phyloP scores from a whole-genome alignment of 2,888 invertebrate species.

The Spicauda simplicius region DNA sequence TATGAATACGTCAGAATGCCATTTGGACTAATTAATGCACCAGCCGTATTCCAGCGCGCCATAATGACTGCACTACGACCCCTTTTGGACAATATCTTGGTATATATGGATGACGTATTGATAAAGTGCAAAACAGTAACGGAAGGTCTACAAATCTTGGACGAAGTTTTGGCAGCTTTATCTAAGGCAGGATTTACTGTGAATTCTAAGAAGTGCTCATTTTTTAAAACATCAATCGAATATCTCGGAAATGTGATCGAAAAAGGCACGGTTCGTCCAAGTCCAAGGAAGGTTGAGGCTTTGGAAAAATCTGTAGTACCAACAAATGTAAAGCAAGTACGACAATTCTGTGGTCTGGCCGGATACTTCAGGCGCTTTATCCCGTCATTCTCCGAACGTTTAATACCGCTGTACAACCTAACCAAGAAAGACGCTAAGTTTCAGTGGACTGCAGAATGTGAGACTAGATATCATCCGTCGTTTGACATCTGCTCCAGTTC shows the following conservation, averaged over 20 bases:
- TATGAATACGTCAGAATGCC: too few relatives aligned
- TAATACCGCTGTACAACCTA: conserved; percentile 37
- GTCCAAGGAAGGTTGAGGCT: conserved; percentile 47
- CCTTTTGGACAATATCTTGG: conserved; percentile 14
- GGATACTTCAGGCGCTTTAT: conserved; percentile 40
- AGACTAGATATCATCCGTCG: conserved; percentile 20
- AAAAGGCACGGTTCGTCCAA: conserved; percentile 45
- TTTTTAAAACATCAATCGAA: conserved; percentile 39
- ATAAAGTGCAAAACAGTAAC: conserved; percentile 40
- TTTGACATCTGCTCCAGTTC: conserved; percentile 20
- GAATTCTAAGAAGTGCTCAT: conserved; percentile 12
- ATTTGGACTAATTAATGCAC: too few relatives aligned
- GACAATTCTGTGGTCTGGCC: conserved; percentile 44
- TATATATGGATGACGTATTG: conserved; percentile 48
- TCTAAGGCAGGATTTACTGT: conserved; percentile 25
- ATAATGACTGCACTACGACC: conserved; percentile 25
- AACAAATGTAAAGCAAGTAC: conserved; percentile 44
- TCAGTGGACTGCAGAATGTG: conserved; percentile 29
- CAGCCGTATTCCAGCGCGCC: conserved; percentile 37
- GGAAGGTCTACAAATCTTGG: conserved; percentile 40
- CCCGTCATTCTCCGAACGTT: conserved; percentile 36
- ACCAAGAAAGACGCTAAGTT: conserved; percentile 34
- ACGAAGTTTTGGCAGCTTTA: conserved; percentile 38
- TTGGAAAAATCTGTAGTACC: conserved; percentile 46
- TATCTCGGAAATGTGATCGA: conserved; percentile 45